Evolutionary conservation across 2,797 vertebrate species (phyloP), one percentile per base, ranked within the genome.

Genomic region (Oreochromis grahami): DNA sequence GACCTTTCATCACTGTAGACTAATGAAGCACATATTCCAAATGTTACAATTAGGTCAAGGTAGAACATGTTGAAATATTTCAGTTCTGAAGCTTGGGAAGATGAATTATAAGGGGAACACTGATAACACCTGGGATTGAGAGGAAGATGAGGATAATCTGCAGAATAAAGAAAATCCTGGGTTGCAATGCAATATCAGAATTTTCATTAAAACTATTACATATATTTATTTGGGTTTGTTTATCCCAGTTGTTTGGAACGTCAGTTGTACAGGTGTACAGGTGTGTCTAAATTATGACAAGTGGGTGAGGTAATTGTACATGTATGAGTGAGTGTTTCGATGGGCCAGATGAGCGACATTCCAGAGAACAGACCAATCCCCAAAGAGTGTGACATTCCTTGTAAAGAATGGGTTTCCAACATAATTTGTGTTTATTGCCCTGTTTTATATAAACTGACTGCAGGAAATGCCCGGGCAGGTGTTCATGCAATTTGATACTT

Each of bases 331-430:
- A 12, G 56, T 55, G 90, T 94, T 93, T 93, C 51, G 86, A 88
- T 86, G n/a, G 81, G 79, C 94, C 88, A 87, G 95, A 92, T 85
- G 50, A 88, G 85, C 94, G 24, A 77, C 94, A 96, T 96, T 96
- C 94, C 94, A 85, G 14, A 12, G 15, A 80, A 51, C 24, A 76
- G 65, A 89, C 87, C 85, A 78, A 91, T 90, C 86, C 79, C 63
- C 3, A n/a, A 19, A 55, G 11, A 56, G 29, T 80, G 43, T 48
- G 58, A 10, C 38, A 29, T 41, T 6, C 26, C 26, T 50, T 50
- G 19, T 29, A 50, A 32, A 50, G 43, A 72, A 29, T 1, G 1
- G 24, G 26, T 50, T 74, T 74, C 17, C 70, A 74, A 4, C 3
- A 50, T 50, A 32, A 50, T 74, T 50, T 70, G 21, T 45, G 68